Percentiles rank a stretch among this genome's conserved stretches.
phyloP scores from a whole-genome alignment of 1,140 invertebrate species.

The Myzus persicae region DNA sequence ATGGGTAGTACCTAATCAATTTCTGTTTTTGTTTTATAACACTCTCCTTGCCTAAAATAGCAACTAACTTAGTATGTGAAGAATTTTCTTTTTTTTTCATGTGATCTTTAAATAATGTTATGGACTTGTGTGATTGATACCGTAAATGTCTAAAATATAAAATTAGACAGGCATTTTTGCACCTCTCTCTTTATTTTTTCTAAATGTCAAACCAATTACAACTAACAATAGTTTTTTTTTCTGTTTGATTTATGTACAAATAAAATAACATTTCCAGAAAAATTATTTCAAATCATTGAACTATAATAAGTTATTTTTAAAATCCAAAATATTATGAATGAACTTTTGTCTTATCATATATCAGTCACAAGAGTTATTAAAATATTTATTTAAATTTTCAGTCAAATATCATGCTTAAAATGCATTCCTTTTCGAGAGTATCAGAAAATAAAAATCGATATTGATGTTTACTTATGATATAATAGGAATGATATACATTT shows the following conservation, averaged over 20 bases:
- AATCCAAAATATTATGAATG: too few relatives aligned
- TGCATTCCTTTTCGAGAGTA: not conserved
- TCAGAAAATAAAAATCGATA: not conserved
- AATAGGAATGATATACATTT: not conserved
- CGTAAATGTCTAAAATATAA: not conserved
- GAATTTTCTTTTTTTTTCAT: slow-evolving; percentile 5
- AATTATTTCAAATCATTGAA: too few relatives aligned
- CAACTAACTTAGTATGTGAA: not conserved
- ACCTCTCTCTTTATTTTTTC: not conserved
- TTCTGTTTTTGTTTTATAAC: not conserved
- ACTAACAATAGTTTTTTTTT: not conserved
- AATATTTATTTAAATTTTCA: not conserved
- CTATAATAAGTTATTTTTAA: too few relatives aligned
- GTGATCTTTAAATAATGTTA: not conserved
- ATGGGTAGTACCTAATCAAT: not conserved
- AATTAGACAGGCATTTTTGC: not conserved
- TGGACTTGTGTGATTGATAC: not conserved
- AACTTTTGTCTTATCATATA: not conserved
- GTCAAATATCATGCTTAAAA: not conserved
- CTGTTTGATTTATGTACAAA: not conserved
- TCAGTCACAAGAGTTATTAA: not conserved
- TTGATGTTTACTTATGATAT: not conserved
- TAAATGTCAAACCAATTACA: not conserved
- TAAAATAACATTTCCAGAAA: too few relatives aligned
- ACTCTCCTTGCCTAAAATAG: not conserved